Evolutionary conservation across 2,888 invertebrate genomes (phyloP), one percentile per base, ranked within the genome.

Genomic region (Hylaea fasciaria): DNA sequence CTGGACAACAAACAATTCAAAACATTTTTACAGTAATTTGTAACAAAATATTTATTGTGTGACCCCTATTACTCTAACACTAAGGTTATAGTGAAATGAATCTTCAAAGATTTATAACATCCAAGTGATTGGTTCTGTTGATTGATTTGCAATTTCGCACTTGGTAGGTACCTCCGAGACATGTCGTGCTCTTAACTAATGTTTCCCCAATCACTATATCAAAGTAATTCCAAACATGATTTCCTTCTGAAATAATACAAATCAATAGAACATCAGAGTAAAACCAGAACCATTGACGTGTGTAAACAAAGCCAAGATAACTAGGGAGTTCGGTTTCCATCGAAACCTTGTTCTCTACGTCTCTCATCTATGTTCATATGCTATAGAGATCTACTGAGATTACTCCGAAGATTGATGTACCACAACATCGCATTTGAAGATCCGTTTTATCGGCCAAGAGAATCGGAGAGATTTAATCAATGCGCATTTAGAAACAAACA

Each of bases 291-390:
- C 58, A 52, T 41, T 14, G 46, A 58, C 54, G 47, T 48, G 32
- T 54, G 44, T 63, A 63, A 63, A 63, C 58, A 63, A 63, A 54
- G 41, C 49, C 17, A 16, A 57, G 56, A 51, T 52, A 61, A 52
- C 56, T 61, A 61, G 52, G 56, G 56, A 61, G 61, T 57, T 62
- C 52, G 48, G 61, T 56, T 57, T 62, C 61, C 48, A 48, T 62
- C 61, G 52, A 44, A 22, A 48, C 41, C 39, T 43, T n/a, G n/a
- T n/a, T 22, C n/a, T 28, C 13, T 11, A 40, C 32, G 16, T 32
- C 13, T 39, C 12, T 13, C 32, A 37, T 52, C 40, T 35, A 44
- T 52, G 45, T 50, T 56, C 47, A 46, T 57, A 53, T 54, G 50
- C 12, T 45, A n/a, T 28, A 22, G 17, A 56, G 55, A 52, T 56